phyloP scores from a whole-genome alignment of 1,140 invertebrate genomes.

The Brachionus rotundiformis region DNA sequence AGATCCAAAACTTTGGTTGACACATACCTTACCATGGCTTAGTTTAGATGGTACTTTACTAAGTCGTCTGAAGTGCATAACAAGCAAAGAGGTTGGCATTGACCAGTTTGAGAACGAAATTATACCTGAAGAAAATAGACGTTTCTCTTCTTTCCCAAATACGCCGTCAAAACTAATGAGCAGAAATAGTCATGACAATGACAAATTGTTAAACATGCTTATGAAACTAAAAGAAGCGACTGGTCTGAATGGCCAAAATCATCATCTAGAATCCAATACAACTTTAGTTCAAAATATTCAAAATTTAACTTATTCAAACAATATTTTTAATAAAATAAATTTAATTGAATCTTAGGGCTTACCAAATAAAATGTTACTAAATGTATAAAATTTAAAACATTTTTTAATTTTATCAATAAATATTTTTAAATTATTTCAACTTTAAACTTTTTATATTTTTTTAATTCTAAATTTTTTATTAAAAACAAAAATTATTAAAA shows the following conservation, averaged over 20 bases:
- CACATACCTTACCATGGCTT: constrained; percentile 10
- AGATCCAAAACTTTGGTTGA: constrained; percentile 30
- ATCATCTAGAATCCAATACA: not conserved
- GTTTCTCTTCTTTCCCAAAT: constrained; percentile 8
- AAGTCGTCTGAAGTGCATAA: not conserved
- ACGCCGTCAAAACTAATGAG: constrained; percentile 29
- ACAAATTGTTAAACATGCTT: constrained; percentile 42
- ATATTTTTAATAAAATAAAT: constrained; percentile 27
- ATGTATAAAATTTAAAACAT: not conserved
- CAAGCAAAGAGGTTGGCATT: not conserved
- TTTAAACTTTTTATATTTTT: not conserved
- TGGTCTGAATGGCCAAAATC: not conserved
- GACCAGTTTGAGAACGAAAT: not conserved
- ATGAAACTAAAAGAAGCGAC: constrained; percentile 50
- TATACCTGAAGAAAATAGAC: not conserved
- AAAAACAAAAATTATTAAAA: too few species aligned
- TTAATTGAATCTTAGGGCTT: not conserved
- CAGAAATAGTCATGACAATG: constrained; percentile 10
- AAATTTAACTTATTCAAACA: constrained; percentile 27
- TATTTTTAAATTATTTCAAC: not conserved
- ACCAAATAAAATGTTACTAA: not conserved
- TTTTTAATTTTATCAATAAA: constrained; percentile 15
- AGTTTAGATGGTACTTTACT: not conserved
- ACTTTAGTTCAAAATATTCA: constrained; percentile 36
- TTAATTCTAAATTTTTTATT: too few species aligned